Base-by-base conservation (phyloP, 2,113 vertebrate genomes). In the Seriola dumerili region DNA sequence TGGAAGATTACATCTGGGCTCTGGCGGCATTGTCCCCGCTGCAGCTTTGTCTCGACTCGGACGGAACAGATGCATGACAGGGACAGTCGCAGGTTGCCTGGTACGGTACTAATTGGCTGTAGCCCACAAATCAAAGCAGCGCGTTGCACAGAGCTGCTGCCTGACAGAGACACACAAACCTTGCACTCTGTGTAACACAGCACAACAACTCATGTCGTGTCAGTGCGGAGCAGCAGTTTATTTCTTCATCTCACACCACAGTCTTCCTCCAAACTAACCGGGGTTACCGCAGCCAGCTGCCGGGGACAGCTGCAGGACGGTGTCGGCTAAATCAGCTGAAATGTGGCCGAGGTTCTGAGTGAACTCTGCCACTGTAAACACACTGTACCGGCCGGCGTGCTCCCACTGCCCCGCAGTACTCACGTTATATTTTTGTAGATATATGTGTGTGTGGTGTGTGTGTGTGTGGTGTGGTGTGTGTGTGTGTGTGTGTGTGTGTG, bases 21-120 rank as follows among this genome's bases (percentile, higher is more conserved):
- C 23, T 66, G 14, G 11, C 61, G 57, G 83, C 74, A 83, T 81
- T 76, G 83, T 88, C 65, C 52, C 78, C 46, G 42, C 74, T 57
- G 85, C 79, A 83, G 85, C 84, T 81, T 76, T 83, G 77, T 78
- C 83, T 77, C 4, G n/a, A 69, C 67, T 57, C 44, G 4, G 40
- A 85, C 76, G 42, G 14, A 10, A 52, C 55, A 74, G 32, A 74
- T 14, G 77, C 80, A 46, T 76, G 70, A 70, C 86, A 78, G 85
- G 46, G 63, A 36, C 78, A 74, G 42, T 50, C 73, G 72, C 88
- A 83, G 88, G 85, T 42, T 78, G 74, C 58, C 62, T 71, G 73
- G 23, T 23, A 61, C 71, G 32, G 59, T 1, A 71, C 64, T 65
- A 82, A 83, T 81, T 78, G 87, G 29, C 72, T 72, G 14, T n/a